These are phyloP conservation scores for Stercorarius parasiticus DNA, from an alignment of 2,113 vertebrate species.

Conservation along the genomic window DNA sequence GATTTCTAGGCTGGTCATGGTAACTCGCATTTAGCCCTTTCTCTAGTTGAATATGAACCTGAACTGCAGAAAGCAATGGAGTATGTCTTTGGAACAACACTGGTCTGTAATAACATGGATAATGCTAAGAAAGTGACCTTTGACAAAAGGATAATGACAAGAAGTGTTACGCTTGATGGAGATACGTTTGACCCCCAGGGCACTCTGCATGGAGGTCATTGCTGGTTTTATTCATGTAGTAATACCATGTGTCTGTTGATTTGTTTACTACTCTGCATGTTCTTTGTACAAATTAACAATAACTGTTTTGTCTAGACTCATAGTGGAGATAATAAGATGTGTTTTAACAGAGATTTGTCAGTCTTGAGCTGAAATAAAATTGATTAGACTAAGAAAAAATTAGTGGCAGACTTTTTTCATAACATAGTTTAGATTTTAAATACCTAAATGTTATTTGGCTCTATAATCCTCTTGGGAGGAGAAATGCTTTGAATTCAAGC, in stretches of 20 bases:
- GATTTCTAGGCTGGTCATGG: slow-evolving; percentile 78
- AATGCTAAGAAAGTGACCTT: slow-evolving; percentile 93
- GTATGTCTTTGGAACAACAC: slow-evolving; percentile 90
- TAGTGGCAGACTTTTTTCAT: neutral
- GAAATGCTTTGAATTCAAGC: neutral
- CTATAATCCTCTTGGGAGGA: neutral
- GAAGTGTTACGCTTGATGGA: slow-evolving; percentile 90
- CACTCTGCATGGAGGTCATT: slow-evolving; percentile 90
- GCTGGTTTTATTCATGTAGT: neutral
- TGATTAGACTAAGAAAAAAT: neutral
- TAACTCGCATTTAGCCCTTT: slow-evolving; percentile 86
- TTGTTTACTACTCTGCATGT: neutral
- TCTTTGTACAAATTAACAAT: neutral
- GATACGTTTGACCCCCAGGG: slow-evolving; percentile 94
- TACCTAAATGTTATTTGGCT: neutral
- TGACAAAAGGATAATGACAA: slow-evolving; percentile 87
- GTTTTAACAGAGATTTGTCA: neutral
- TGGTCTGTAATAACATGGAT: slow-evolving; percentile 89
- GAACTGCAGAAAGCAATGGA: slow-evolving; percentile 96
- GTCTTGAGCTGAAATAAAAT: neutral
- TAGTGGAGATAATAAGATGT: neutral
- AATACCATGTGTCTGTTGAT: neutral
- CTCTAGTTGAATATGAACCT: slow-evolving; percentile 82
- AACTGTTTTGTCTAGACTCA: neutral
- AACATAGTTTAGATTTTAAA: neutral